A percentile compares a stretch with the other conserved stretches of the same genome.
Evolutionary conservation across 2,113 vertebrate species (phyloP).

Genomic region (Nettapus auritus): DNA sequence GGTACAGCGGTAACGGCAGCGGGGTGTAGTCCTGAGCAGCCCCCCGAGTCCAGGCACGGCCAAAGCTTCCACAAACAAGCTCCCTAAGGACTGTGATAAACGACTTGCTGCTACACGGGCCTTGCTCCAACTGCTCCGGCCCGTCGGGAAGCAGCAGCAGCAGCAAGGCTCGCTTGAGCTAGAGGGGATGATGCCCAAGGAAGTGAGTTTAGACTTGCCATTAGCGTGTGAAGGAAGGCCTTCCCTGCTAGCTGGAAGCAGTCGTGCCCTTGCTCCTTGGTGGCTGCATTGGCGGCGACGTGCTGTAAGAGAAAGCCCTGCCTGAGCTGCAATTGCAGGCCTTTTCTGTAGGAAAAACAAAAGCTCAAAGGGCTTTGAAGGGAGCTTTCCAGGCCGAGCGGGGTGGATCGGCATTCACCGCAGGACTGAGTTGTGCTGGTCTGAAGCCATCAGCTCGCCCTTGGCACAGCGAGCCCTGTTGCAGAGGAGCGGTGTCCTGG

Average conservation of each 20-base stretch:
- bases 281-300: neutral
- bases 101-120: rapidly evolving
- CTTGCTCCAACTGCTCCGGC: neutral
- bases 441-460: neutral
- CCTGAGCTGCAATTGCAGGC: neutral
- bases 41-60: neutral
- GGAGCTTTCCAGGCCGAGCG: neutral
- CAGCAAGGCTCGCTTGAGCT: neutral
- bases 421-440: neutral
- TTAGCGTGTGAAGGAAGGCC: neutral
- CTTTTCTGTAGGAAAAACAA: neutral
- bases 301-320: neutral
- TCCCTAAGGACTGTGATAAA: rapidly evolving
- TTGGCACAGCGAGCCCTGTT: neutral
- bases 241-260: neutral
- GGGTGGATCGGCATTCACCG: conserved; percentile 4
- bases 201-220: neutral
- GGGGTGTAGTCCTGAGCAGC: rapidly evolving
- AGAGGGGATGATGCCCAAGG: neutral
- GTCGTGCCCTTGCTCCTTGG: neutral
- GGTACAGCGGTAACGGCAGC: rapidly evolving
- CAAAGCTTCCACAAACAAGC: neutral
- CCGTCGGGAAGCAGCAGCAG: neutral
- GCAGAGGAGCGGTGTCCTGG: neutral
- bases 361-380: neutral